phyloP scores from a whole-genome alignment of 2,888 invertebrate genomes.

The Pristionchus japonicus region DNA sequence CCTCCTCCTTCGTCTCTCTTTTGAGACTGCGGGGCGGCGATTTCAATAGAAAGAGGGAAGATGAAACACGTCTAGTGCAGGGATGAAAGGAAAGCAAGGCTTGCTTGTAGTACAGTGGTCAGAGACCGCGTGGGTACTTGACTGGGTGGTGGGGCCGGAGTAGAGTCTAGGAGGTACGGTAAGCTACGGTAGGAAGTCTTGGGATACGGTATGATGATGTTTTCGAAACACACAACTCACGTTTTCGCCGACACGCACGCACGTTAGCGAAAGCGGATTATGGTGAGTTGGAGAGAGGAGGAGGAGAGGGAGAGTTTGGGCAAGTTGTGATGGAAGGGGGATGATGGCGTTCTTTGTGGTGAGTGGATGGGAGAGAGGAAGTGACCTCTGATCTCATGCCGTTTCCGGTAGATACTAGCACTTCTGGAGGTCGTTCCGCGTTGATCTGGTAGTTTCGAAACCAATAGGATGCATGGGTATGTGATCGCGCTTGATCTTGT shows the following conservation, averaged over 20 bases:
- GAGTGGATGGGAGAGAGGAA: background rate
- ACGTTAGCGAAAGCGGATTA: constrained; percentile 5
- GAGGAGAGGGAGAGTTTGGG: constrained; percentile 7
- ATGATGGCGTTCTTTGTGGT: constrained; percentile 8
- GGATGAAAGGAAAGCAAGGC: background rate
- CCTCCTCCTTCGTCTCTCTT: constrained; percentile 12
- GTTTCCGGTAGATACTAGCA: too few species aligned
- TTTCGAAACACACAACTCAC: constrained; percentile 21
- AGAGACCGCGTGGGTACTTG: constrained; percentile 20
- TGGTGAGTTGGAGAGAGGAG: background rate
- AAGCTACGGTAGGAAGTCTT: background rate
- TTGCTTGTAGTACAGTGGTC: background rate
- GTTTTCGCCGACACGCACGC: background rate
- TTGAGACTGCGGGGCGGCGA: background rate
- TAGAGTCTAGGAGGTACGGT: background rate
- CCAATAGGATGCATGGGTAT: too few species aligned
- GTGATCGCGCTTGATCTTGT: background rate
- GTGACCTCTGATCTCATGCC: background rate
- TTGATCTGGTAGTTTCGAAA: too few species aligned
- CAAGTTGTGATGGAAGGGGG: constrained; percentile 18
- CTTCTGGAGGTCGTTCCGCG: too few species aligned
- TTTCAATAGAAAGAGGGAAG: background rate
- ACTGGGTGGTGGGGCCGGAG: background rate
- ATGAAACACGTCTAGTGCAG: constrained; percentile 20
- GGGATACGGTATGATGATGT: background rate